These are phyloP conservation scores for Eublepharis macularius DNA, from an alignment of 2,113 vertebrate species.

Conservation along the genomic window DNA sequence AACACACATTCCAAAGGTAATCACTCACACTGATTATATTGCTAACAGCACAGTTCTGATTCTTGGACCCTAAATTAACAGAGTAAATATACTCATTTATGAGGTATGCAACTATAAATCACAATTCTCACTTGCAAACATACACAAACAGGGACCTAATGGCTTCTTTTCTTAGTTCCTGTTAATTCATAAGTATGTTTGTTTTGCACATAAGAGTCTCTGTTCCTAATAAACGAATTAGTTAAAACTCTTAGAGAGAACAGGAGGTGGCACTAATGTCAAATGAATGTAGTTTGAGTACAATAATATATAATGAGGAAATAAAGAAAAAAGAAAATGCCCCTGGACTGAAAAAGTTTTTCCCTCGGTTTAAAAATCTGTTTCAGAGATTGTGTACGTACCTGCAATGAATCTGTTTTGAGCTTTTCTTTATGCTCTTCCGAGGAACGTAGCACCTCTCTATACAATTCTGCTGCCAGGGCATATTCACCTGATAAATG, in stretches of 20 bases:
- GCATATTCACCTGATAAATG: conserved; percentile 82
- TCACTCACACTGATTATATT: not conserved
- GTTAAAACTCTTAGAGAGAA: conserved; percentile 23
- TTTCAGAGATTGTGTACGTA: conserved; percentile 67
- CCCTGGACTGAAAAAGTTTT: not conserved
- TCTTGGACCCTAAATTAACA: not conserved
- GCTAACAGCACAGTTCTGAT: not conserved
- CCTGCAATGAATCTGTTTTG: conserved; percentile 98
- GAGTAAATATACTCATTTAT: not conserved
- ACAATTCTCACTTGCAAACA: not conserved
- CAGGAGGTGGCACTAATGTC: conserved; percentile 54
- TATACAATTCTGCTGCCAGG: conserved; percentile 87
- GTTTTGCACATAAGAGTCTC: not conserved
- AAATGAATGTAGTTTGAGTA: not conserved
- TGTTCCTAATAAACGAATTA: not conserved
- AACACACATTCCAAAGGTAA: too few species aligned
- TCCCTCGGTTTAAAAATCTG: not conserved
- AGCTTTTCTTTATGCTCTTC: conserved; percentile 96
- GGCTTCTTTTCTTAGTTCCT: not conserved
- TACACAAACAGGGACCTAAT: not conserved
- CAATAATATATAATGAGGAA: not conserved
- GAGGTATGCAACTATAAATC: not conserved
- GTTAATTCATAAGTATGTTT: not conserved
- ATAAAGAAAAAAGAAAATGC: not conserved
- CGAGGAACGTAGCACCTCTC: conserved; percentile 94